phyloP scores from a whole-genome alignment of 2,113 vertebrate genomes.

The Stomatorhinus ivindoensis region DNA sequence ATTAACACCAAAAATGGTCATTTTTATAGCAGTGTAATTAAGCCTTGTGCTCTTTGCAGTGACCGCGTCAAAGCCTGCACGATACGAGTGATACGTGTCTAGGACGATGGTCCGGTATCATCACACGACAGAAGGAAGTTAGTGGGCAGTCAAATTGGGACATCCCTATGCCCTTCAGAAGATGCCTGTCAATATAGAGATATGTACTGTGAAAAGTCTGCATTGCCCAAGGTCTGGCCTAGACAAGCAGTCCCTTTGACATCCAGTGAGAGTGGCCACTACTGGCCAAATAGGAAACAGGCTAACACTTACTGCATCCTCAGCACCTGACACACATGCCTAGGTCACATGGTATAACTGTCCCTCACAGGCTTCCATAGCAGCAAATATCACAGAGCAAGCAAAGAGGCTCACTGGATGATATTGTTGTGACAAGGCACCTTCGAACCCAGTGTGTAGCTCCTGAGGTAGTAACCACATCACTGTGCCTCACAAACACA shows the following conservation, averaged over 20 bases:
- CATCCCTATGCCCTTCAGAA: background rate
- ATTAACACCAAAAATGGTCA: background rate
- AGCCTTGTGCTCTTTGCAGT: background rate
- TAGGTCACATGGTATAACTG: background rate
- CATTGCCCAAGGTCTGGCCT: background rate
- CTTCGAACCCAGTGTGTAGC: background rate
- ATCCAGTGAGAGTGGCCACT: background rate
- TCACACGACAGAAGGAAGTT: background rate
- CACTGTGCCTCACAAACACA: background rate
- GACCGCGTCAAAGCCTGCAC: background rate
- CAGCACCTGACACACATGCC: background rate
- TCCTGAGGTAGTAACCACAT: background rate
- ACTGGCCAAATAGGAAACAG: background rate
- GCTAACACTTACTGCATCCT: background rate
- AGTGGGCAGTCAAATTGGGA: background rate
- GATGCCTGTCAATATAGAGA: background rate
- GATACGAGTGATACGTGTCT: background rate
- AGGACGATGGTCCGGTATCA: background rate
- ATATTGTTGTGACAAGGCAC: background rate
- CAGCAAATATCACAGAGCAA: background rate
- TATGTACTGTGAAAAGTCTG: background rate
- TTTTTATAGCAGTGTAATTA: background rate
- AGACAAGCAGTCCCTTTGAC: background rate
- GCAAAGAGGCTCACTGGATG: background rate
- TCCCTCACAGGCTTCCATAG: background rate